Conservation (phyloP, 2,888 invertebrate species). For the Dyspetes luteomarginatus region DNA sequence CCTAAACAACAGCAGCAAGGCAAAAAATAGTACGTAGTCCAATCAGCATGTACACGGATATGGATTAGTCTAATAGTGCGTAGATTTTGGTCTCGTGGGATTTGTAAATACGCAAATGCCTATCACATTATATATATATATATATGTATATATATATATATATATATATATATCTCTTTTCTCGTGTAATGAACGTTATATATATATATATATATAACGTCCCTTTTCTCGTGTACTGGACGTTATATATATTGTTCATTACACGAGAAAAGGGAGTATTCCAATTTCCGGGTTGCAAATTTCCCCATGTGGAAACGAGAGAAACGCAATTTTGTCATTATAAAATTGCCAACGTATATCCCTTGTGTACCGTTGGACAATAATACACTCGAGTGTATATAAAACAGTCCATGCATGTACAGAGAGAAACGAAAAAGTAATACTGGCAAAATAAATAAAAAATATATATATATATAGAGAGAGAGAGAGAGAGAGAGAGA, state of each 20-base stretch:
- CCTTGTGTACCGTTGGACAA: background rate
- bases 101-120: background rate
- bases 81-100: background rate
- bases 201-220: too few relatives aligned
- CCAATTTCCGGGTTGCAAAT: background rate
- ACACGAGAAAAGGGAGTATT: background rate
- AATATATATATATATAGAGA: background rate
- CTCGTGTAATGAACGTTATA: too few relatives aligned
- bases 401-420: background rate
- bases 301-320: background rate
- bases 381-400: background rate
- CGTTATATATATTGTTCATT: too few relatives aligned
- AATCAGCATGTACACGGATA: background rate
- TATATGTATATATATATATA: too few relatives aligned
- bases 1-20: background rate
- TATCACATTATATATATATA: too few relatives aligned
- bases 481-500: background rate
- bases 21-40: constrained; percentile 15
- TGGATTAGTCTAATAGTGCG: background rate
- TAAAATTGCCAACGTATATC: background rate
- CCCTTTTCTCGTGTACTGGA: too few relatives aligned
- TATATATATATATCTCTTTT: too few relatives aligned
- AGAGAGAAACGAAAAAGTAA: background rate
- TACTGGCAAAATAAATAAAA: background rate
- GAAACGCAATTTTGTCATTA: background rate